Conservation (phyloP, 2,797 vertebrate species). For the Cirrhinus molitorella region DNA sequence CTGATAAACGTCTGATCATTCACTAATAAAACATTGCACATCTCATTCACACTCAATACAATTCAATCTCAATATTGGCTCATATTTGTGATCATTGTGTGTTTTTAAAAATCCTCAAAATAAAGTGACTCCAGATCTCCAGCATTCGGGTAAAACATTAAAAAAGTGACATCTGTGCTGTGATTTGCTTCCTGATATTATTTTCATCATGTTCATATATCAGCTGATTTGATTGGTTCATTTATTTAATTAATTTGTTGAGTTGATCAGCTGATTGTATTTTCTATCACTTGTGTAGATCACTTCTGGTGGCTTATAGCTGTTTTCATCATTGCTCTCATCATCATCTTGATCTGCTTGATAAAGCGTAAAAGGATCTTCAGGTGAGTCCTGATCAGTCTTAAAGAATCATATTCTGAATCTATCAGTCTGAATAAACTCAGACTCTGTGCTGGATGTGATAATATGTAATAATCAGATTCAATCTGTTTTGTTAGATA, state of each 20-base stretch:
- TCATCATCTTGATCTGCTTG: background rate
- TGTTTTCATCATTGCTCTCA: background rate
- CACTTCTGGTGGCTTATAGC: background rate
- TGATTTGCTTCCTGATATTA: no score
- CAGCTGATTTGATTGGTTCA: background rate
- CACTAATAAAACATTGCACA: no score
- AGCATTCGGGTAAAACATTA: background rate
- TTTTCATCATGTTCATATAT: background rate
- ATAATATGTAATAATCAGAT: no score
- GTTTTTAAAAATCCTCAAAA: background rate
- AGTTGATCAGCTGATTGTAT: no score
- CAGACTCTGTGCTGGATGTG: no score
- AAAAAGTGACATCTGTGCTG: no score
- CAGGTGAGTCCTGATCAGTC: background rate
- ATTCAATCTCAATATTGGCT: background rate
- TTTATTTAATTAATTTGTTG: no score
- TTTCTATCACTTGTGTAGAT: no score
- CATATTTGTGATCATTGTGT: background rate
- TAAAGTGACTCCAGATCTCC: background rate
- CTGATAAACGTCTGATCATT: background rate
- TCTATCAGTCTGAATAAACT: no score
- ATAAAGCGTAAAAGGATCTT: background rate
- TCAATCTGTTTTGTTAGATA: no score
- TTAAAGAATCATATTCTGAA: no score
- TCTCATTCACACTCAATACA: background rate